These are phyloP conservation scores for Ceriagrion tenellum DNA, from an alignment of 2,888 invertebrate species.

Conservation along the genomic window DNA sequence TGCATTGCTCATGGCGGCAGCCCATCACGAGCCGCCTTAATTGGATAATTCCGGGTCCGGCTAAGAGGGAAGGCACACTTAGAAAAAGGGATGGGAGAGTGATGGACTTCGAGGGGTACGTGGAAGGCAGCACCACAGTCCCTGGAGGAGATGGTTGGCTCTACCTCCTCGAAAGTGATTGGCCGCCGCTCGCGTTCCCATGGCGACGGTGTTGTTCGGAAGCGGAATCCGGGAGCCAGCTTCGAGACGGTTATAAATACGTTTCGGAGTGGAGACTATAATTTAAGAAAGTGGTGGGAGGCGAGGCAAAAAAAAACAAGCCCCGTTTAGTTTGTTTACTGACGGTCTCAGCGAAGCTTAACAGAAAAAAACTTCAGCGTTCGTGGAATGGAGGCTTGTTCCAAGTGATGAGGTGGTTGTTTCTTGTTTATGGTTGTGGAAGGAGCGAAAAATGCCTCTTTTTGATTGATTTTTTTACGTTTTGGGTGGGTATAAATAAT, in stretches of 20 bases:
- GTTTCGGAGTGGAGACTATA: slow-evolving; percentile 48
- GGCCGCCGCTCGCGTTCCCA: slow-evolving; percentile 43
- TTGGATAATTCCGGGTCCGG: slow-evolving; percentile 54
- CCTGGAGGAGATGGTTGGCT: not conserved
- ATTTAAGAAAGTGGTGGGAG: not conserved
- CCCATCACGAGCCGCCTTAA: slow-evolving; percentile 50
- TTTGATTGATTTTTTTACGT: not conserved
- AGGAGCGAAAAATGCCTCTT: not conserved
- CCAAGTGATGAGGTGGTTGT: slow-evolving; percentile 31
- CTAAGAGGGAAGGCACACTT: not conserved
- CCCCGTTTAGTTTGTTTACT: slow-evolving; percentile 43
- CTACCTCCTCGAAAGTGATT: slow-evolving; percentile 7
- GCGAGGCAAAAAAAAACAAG: not conserved
- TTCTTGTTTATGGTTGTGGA: not conserved
- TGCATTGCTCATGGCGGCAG: not conserved
- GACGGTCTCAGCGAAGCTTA: not conserved
- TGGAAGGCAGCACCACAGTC: not conserved
- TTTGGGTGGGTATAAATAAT: not conserved
- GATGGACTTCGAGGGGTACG: not conserved
- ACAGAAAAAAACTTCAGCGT: not conserved
- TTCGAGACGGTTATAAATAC: slow-evolving; percentile 42
- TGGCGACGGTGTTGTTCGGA: slow-evolving; percentile 43
- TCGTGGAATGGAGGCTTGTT: slow-evolving; percentile 33
- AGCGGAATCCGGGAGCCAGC: slow-evolving; percentile 60
- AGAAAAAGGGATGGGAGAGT: slow-evolving; percentile 32